Evolutionary conservation across 2,888 invertebrate species (phyloP).

Genomic region (Acrobasis repandana): DNA sequence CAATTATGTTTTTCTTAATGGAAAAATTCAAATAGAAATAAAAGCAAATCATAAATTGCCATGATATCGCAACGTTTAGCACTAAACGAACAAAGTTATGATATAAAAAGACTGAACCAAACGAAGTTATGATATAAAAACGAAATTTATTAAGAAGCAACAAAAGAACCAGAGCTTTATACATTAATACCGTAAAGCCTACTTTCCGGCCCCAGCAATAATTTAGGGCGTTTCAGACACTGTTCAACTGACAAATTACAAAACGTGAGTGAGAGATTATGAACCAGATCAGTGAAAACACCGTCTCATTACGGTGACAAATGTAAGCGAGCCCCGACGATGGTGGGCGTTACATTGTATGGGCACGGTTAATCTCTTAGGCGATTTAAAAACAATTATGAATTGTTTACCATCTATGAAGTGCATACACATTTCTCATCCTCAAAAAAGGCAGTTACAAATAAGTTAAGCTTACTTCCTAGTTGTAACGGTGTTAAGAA

Average conservation of each 20-base stretch:
- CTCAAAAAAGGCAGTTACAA: not conserved
- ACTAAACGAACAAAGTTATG: no score
- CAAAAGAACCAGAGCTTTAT: no score
- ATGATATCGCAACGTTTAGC: no score
- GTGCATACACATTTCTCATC: not conserved
- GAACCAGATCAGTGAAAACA: conserved; percentile 1
- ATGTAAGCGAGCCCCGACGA: conserved; percentile 22
- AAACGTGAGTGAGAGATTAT: conserved; percentile 14
- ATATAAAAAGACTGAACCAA: no score
- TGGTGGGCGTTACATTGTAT: conserved; percentile 18
- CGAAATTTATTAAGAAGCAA: no score
- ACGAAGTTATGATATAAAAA: no score
- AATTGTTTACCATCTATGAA: conserved; percentile 5
- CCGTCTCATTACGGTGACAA: conserved; percentile 17
- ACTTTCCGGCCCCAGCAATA: not conserved
- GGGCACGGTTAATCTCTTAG: conserved; percentile 11
- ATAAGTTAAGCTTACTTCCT: not conserved
- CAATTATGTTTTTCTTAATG: no score
- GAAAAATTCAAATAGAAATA: no score
- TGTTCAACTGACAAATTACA: conserved; percentile 12
- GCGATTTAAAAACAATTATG: conserved; percentile 17
- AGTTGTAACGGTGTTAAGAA: not conserved
- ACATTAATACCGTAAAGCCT: not conserved
- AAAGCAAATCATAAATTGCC: no score
- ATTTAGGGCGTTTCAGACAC: conserved; percentile 11